phyloP scores from a whole-genome alignment of 2,888 invertebrate species.

The Timema podura region DNA sequence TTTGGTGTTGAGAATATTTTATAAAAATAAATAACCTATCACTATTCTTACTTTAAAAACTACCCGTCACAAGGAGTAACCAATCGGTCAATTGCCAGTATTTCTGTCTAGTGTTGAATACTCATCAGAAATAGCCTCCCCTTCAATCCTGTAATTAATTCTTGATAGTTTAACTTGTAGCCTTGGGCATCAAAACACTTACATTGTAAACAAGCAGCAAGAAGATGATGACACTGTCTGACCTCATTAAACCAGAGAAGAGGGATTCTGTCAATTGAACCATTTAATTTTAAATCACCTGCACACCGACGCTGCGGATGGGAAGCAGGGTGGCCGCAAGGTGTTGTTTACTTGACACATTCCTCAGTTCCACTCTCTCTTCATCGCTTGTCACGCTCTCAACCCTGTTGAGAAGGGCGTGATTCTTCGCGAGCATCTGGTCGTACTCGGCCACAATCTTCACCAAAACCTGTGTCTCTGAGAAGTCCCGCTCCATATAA shows the following conservation, averaged over 20 bases:
- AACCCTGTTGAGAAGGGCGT: constrained; percentile 83
- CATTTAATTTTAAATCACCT: constrained; percentile 54
- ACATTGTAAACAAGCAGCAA: not conserved
- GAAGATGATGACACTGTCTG: not conserved
- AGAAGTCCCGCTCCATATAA: constrained; percentile 89
- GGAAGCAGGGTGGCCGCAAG: constrained; percentile 86
- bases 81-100: too few species aligned
- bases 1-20: too few species aligned
- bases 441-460: constrained; percentile 93
- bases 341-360: constrained; percentile 70
- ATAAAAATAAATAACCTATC: too few species aligned
- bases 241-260: constrained; percentile 13
- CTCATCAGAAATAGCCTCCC: too few species aligned
- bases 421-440: constrained; percentile 87
- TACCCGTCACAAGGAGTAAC: too few species aligned
- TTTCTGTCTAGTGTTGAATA: too few species aligned
- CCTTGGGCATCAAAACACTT: too few species aligned
- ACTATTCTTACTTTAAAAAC: too few species aligned
- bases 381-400: constrained; percentile 71
- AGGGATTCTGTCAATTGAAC: not conserved
- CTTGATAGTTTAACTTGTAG: too few species aligned
- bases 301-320: constrained; percentile 94
- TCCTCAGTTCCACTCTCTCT: constrained; percentile 58
- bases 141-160: too few species aligned
- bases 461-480: constrained; percentile 90